These are phyloP conservation scores for Amphibalanus amphitrite DNA, from an alignment of 1,140 invertebrate genomes.

Conservation along the genomic window DNA sequence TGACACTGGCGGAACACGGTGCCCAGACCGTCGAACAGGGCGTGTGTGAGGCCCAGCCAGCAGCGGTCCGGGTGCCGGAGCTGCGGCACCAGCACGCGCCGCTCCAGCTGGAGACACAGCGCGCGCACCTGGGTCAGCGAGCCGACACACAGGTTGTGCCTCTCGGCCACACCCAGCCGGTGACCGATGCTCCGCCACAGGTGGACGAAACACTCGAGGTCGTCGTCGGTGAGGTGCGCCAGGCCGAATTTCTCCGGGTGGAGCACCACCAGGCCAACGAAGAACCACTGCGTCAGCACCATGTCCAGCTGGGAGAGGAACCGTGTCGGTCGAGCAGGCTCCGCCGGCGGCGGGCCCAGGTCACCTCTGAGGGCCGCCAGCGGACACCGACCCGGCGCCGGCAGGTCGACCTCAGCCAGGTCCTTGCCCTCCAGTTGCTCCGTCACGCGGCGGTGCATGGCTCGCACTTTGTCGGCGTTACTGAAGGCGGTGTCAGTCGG, in stretches of 20 bases:
- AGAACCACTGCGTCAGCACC: constrained; percentile 46
- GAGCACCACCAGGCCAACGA: constrained; percentile 55
- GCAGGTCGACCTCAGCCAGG: constrained; percentile 29
- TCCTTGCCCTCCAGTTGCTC: constrained; percentile 30
- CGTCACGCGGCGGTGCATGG: constrained; percentile 27
- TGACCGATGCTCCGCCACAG: constrained; percentile 67
- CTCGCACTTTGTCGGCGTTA: constrained; percentile 29
- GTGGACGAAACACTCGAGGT: constrained; percentile 57
- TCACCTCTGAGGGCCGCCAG: constrained; percentile 5
- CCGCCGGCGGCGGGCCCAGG: not conserved
- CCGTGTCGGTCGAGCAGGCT: constrained; percentile 10
- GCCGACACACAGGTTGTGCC: constrained; percentile 40
- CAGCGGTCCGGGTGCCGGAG: constrained; percentile 13
- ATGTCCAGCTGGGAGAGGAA: constrained; percentile 55
- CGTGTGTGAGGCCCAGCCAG: not conserved
- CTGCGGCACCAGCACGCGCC: constrained; percentile 26
- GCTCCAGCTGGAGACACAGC: constrained; percentile 26
- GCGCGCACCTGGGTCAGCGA: constrained; percentile 25
- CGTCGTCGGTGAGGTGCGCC: constrained; percentile 30
- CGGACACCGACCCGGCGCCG: constrained; percentile 17
- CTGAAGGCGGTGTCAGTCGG: constrained; percentile 25
- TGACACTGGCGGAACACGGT: not conserved
- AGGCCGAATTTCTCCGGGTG: constrained; percentile 46
- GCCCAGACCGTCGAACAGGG: not conserved
- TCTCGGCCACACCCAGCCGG: constrained; percentile 61